Percentiles rank a stretch among this genome's conserved stretches.
phyloP scores from a whole-genome alignment of 2,113 vertebrate genomes.

The Dissostichus mawsoni region DNA sequence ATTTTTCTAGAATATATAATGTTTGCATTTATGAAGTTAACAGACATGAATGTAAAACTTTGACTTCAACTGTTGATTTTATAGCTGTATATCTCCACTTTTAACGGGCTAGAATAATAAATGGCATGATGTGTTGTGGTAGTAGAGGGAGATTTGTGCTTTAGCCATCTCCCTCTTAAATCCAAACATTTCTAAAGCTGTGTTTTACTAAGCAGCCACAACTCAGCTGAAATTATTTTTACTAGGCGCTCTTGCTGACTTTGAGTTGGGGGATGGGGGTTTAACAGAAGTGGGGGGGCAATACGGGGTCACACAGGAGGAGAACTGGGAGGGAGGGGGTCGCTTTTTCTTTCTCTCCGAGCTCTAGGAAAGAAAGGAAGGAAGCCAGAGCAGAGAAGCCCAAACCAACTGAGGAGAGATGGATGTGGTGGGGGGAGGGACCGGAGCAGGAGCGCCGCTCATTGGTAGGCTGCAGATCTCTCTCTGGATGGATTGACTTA shows the following conservation, averaged over 20 bases:
- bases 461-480: slow-evolving; percentile 78
- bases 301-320: slow-evolving; percentile 71
- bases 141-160: neutral
- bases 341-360: slow-evolving; percentile 59
- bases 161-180: slow-evolving; percentile 12
- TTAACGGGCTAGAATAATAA: too few relatives aligned
- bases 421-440: slow-evolving; percentile 81
- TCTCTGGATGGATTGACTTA: slow-evolving; percentile 84
- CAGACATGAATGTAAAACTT: neutral
- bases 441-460: slow-evolving; percentile 73
- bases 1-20: neutral
- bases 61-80: neutral
- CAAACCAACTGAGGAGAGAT: slow-evolving; percentile 72
- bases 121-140: neutral
- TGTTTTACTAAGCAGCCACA: slow-evolving; percentile 61
- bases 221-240: slow-evolving; percentile 75
- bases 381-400: slow-evolving; percentile 73
- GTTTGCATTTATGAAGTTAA: neutral
- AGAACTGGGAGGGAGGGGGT: slow-evolving; percentile 48
- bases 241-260: slow-evolving; percentile 70
- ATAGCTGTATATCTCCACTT: neutral
- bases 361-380: slow-evolving; percentile 77
- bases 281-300: slow-evolving; percentile 64
- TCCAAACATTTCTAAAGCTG: slow-evolving; percentile 57
- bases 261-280: slow-evolving; percentile 70